These are phyloP conservation scores for Chloropsis hardwickii DNA, from an alignment of 2,113 vertebrate species.

Conservation along the genomic window DNA sequence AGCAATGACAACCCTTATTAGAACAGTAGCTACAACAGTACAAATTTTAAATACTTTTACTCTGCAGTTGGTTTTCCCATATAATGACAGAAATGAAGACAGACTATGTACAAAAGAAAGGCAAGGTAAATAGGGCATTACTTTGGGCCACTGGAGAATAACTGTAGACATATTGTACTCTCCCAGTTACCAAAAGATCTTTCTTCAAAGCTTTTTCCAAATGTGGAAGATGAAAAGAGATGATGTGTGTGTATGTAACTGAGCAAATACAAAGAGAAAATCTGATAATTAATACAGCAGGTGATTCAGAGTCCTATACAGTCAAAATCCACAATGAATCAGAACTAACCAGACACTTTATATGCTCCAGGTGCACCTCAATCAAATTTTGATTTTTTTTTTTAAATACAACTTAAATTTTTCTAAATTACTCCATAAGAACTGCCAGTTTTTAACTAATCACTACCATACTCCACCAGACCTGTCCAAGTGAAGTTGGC, in stretches of 20 bases:
- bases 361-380: neutral
- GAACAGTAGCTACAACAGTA: neutral
- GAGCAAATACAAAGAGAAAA: neutral
- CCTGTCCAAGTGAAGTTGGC: conserved; percentile 41
- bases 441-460: conserved; percentile 55
- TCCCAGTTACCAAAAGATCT: neutral
- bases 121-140: neutral
- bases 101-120: neutral
- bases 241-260: neutral
- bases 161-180: neutral
- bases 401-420: neutral
- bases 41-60: neutral
- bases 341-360: neutral
- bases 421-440: conserved; percentile 17
- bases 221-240: neutral
- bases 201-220: neutral
- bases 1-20: neutral
- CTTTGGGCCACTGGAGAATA: neutral
- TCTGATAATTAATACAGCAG: neutral
- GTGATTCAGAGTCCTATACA: neutral
- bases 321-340: neutral
- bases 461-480: conserved; percentile 48
- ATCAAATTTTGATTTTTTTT: neutral
- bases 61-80: neutral
- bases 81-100: neutral